These are phyloP conservation scores for Platycercus adscitus DNA, from an alignment of 2,113 vertebrate genomes.

Conservation along the genomic window DNA sequence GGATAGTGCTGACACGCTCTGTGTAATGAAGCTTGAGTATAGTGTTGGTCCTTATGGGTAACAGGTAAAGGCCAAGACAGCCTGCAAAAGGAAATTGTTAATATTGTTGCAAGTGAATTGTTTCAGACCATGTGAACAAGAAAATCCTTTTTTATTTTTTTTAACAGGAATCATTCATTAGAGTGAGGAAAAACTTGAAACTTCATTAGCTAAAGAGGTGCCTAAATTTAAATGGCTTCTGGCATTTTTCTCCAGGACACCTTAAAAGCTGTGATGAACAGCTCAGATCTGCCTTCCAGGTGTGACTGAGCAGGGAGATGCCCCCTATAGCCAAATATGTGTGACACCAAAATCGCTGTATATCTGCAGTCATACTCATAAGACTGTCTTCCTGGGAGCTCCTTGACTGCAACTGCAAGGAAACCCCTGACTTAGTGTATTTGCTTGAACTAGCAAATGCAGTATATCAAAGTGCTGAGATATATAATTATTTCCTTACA, in stretches of 20 bases:
- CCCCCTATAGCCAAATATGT: neutral
- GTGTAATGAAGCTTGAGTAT: neutral
- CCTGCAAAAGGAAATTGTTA: neutral
- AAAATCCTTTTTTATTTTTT: neutral
- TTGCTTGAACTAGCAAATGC: neutral
- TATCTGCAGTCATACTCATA: neutral
- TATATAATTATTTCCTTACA: neutral
- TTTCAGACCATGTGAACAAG: neutral
- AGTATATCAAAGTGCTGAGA: neutral
- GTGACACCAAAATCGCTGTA: neutral
- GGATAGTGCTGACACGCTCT: neutral
- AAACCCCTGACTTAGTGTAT: neutral
- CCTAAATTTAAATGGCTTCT: neutral
- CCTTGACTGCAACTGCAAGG: neutral
- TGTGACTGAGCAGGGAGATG: neutral
- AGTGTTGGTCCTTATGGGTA: neutral
- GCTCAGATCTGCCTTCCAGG: neutral
- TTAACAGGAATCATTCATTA: neutral
- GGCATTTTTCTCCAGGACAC: rapidly evolving
- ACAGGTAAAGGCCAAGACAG: neutral
- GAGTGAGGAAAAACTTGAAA: neutral
- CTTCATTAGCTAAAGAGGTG: neutral
- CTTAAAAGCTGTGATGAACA: neutral
- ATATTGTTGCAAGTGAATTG: neutral
- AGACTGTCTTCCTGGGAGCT: neutral